A percentile compares a stretch with the other conserved stretches of the same genome.
Conservation (phyloP, 2,113 vertebrate species). For the Cavia porcellus region DNA sequence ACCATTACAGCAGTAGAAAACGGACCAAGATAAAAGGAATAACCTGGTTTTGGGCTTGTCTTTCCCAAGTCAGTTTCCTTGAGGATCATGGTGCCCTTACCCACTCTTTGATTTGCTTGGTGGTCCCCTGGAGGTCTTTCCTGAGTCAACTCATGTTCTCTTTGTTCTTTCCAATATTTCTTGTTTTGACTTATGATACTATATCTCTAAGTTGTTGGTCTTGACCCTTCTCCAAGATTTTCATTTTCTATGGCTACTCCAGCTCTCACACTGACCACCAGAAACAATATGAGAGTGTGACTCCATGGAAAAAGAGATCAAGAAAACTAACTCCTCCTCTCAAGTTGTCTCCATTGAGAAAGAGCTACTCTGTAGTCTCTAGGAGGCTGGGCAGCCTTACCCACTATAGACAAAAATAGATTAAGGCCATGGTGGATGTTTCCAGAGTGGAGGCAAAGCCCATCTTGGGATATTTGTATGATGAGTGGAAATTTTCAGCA, state of each 20-base stretch:
- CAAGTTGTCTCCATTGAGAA: neutral
- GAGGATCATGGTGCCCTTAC: neutral
- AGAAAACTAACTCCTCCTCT: neutral
- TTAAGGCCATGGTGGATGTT: neutral
- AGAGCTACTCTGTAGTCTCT: neutral
- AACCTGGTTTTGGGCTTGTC: neutral
- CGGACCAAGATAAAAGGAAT: neutral
- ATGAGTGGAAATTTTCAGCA: neutral
- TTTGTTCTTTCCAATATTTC: neutral
- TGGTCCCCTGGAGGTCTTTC: neutral
- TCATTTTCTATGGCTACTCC: neutral
- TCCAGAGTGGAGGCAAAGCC: constrained; percentile 19
- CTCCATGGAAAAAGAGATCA: neutral
- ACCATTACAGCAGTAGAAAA: neutral
- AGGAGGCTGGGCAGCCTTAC: neutral
- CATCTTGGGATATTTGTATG: neutral
- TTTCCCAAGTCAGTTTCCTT: neutral
- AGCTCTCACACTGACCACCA: neutral
- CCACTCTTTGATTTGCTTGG: neutral
- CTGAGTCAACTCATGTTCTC: neutral
- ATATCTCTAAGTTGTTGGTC: constrained; percentile 3
- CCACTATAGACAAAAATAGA: neutral
- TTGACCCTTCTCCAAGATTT: neutral
- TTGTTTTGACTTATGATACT: neutral
- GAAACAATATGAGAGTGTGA: neutral